Percentiles rank a stretch among this genome's conserved stretches.
phyloP scores from a whole-genome alignment of 2,797 vertebrate genomes.

The Lates japonicus region DNA sequence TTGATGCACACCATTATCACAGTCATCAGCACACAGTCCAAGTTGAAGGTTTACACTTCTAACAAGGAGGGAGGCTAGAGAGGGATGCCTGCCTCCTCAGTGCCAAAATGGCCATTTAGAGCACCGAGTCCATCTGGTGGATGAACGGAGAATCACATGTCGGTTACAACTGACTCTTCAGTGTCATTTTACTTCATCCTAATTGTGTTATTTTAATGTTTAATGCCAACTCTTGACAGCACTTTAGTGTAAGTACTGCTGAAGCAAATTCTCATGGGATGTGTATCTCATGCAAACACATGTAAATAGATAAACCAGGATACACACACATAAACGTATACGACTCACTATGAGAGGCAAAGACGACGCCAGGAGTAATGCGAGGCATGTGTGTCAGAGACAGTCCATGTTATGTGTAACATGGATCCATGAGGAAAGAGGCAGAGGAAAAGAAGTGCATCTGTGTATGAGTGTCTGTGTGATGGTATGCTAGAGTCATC shows the following conservation, averaged over 20 bases:
- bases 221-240: constrained; percentile 19
- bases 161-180: not conserved
- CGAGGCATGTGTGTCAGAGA: constrained; percentile 77
- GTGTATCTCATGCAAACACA: constrained; percentile 32
- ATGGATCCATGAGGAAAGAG: constrained; percentile 24
- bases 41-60: constrained; percentile 65
- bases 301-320: constrained; percentile 35
- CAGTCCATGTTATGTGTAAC: constrained; percentile 38
- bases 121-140: constrained; percentile 80
- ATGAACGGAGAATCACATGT: constrained; percentile 44
- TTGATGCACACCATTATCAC: constrained; percentile 33
- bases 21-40: constrained; percentile 43
- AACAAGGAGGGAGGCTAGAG: constrained; percentile 41
- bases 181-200: constrained; percentile 11
- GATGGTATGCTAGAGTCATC: constrained; percentile 71
- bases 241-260: constrained; percentile 16
- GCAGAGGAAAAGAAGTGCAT: constrained; percentile 38
- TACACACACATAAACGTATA: constrained; percentile 25
- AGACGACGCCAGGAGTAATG: constrained; percentile 78
- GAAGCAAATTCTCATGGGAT: constrained; percentile 42
- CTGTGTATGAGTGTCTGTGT: constrained; percentile 37
- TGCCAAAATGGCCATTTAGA: constrained; percentile 59
- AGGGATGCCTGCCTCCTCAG: constrained; percentile 13
- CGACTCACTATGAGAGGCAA: constrained; percentile 22
- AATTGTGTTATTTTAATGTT: constrained; percentile 39